Conservation (phyloP, 2,797 vertebrate genomes). For the Trematocara caparti region DNA sequence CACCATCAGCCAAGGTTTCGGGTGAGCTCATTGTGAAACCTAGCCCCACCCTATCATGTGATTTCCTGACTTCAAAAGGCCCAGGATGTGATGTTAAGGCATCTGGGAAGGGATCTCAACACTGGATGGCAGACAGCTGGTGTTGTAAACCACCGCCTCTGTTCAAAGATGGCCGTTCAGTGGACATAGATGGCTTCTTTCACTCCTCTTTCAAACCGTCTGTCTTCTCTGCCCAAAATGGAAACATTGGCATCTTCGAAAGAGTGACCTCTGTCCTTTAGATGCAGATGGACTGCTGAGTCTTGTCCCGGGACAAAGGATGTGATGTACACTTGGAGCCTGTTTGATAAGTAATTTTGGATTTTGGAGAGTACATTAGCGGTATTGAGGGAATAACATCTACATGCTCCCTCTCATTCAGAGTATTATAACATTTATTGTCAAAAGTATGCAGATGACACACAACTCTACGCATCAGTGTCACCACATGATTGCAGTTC, state of each 20-base stretch:
- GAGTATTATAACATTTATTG: neutral
- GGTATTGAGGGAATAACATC: neutral
- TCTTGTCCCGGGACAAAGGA: neutral
- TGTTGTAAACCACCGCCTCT: neutral
- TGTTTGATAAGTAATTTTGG: neutral
- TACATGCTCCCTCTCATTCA: rapidly evolving
- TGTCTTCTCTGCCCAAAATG: neutral
- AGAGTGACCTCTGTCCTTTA: rapidly evolving
- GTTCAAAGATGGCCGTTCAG: rapidly evolving
- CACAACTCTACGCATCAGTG: neutral
- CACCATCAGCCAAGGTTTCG: rapidly evolving
- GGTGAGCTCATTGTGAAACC: rapidly evolving
- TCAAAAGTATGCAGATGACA: neutral
- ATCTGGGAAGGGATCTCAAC: neutral
- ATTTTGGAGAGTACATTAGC: rapidly evolving
- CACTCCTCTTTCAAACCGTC: rapidly evolving
- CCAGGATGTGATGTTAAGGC: neutral
- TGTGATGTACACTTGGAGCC: neutral
- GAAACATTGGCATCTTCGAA: rapidly evolving
- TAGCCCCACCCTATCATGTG: rapidly evolving
- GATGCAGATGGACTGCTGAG: neutral
- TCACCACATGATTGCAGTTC: neutral
- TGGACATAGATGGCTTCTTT: neutral
- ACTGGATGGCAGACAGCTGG: neutral
- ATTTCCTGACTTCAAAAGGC: neutral